Evolutionary conservation across 2,888 invertebrate species (phyloP), one percentile per base, ranked within the genome.

Genomic region (Petrolisthes cinctipes): DNA sequence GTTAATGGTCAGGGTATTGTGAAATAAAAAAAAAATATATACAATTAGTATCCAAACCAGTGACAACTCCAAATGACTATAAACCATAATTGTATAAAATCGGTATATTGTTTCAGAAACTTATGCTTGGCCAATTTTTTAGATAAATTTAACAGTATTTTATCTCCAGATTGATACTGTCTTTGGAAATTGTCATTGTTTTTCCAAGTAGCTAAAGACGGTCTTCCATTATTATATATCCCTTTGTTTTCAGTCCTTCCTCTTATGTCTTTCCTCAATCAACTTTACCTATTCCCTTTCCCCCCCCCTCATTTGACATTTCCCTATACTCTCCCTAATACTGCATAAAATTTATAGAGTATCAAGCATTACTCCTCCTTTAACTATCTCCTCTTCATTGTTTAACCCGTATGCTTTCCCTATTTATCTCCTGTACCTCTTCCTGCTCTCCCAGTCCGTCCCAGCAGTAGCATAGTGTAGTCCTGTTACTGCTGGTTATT

Each of bases 1-100:
- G 71, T 71, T 71, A n/a, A 71, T 71, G 71, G 71, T 71, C 71
- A 71, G 71, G 71, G 71, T 71, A 71, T 71, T 71, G 71, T n/a
- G 61, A 71, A n/a, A 71, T 71, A 71, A n/a, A 6, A 6, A 71
- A n/a, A 37, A 37, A 1, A 37, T 37, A 37, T 37, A 37, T 37
- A 37, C 0, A n/a, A 71, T 6, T n/a, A n/a, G 20, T 71, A 71
- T 6, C 14, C 20, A n/a, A 71, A n/a, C n/a, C 6, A 71, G 20
- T 71, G 71, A 71, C 71, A n/a, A 20, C 71, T 71, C 20, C 71
- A 14, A n/a, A 71, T n/a, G 71, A 71, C 20, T 14, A 17, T 2
- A 6, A n/a, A 11, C 6, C 6, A n/a, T 71, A 6, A 6, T 71
- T 71, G n/a, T n/a, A n/a, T n/a, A n/a, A 0, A 20, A 71, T 71